Evolutionary conservation across 2,797 vertebrate species (phyloP), one percentile per base, ranked within the genome.

Genomic region (Sandelia bainsii): DNA sequence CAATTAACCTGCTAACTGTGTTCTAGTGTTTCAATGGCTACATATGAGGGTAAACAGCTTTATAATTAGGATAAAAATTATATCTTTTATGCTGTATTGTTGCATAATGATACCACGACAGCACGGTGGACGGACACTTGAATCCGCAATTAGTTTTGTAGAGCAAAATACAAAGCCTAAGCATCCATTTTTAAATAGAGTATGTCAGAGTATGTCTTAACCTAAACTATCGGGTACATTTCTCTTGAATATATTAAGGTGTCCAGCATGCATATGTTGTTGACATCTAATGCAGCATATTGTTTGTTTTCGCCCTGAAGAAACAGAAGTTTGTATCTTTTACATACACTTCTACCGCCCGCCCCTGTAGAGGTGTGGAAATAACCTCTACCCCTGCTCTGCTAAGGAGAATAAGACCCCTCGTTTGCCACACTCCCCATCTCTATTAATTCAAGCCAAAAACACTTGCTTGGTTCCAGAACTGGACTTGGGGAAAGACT

Each of bases 391-490:
- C 19, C 67, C 63, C 49, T 7, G 14, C 42, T 75, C 20, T 68
- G 45, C 54, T 8, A 39, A 62, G 64, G 48, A 54, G 52, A 49
- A 42, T 62, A 50, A 1, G 51, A 52, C 72, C 49, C 66, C 66
- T 37, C 77, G 75, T 63, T 67, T 10, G 60, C 40, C 68, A 60
- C 70, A 54, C 56, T 82, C 40, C 61, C 51, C 34, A 13, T 72
- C 29, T 75, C 62, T 48, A 62, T 74, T 63, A 61, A 61, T 78
- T 37, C 49, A 4, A 53, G 60, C 77, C 78, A 64, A 53, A 80
- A 71, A 34, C 39, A 59, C 71, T 67, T 77, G n/a, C n/a, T 52
- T 81, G 80, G 87, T 64, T 39, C 73, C 85, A 84, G 39, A 66
- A 45, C 57, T 48, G 54, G 71, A 72, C 56, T 32, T 22, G 25